Evolutionary conservation across 2,113 vertebrate species (phyloP).

Genomic region (Callionymus lyra): DNA sequence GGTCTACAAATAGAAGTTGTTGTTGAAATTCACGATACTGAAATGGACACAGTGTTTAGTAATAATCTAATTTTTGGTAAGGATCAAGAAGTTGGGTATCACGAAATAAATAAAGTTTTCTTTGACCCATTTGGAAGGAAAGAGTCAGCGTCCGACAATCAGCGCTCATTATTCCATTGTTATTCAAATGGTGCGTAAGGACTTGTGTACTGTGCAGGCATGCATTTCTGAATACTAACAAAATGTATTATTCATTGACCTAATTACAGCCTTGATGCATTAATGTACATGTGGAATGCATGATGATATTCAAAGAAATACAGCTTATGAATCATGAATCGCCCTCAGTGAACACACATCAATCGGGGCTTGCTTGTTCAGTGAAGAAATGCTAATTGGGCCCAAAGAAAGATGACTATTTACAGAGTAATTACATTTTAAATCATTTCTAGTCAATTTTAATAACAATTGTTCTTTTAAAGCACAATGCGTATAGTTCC

Average conservation of each 20-base stretch:
- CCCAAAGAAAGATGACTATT: conserved; percentile 47
- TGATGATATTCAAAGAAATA: conserved; percentile 39
- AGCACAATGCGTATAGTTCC: too few species aligned
- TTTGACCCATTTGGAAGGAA: conserved; percentile 4
- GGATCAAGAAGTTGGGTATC: too few species aligned
- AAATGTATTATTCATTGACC: conserved; percentile 48
- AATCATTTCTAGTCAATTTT: neutral
- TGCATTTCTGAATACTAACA: conserved; percentile 30
- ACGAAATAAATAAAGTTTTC: neutral
- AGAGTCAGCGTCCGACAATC: conserved; percentile 4
- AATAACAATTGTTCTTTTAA: too few species aligned
- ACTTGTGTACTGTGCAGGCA: conserved; percentile 11
- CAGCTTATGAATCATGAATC: conserved; percentile 43
- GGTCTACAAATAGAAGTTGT: neutral
- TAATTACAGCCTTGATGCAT: conserved; percentile 49
- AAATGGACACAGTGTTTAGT: too few species aligned
- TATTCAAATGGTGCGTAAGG: conserved; percentile 3
- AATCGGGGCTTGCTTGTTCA: conserved; percentile 32
- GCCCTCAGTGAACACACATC: conserved; percentile 43
- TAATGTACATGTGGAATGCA: conserved; percentile 25
- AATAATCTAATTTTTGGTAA: too few species aligned
- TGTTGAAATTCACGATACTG: too few species aligned
- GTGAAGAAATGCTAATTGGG: conserved; percentile 56
- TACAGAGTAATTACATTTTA: conserved; percentile 20
- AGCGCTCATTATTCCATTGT: conserved; percentile 7